Evolutionary conservation across 2,113 vertebrate species (phyloP).

Genomic region (Pelmatolapia mariae): DNA sequence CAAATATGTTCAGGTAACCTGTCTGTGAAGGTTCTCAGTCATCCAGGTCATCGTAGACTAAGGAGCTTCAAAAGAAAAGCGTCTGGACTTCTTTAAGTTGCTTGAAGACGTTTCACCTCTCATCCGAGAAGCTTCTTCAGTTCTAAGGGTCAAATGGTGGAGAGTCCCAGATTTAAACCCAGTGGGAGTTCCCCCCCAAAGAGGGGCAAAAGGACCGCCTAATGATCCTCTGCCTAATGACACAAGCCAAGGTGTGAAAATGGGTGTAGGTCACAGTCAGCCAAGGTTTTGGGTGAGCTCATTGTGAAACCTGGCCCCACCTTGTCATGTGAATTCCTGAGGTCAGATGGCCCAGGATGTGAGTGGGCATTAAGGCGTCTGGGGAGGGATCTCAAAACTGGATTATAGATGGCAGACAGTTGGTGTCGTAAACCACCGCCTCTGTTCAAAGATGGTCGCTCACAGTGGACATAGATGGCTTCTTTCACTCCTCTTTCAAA

Average conservation of each 20-base stretch:
- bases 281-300: too few relatives aligned
- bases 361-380: too few relatives aligned
- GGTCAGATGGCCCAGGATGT: too few relatives aligned
- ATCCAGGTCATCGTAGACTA: fast-evolving
- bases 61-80: fast-evolving
- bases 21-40: not conserved
- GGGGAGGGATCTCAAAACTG: too few relatives aligned
- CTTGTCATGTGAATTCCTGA: too few relatives aligned
- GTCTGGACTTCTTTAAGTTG: not conserved
- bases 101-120: not conserved
- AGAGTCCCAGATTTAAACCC: fast-evolving
- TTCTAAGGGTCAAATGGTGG: not conserved
- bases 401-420: too few relatives aligned
- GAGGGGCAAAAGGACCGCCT: fast-evolving
- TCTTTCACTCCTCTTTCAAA: too few relatives aligned
- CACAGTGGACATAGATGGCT: too few relatives aligned
- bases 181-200: fast-evolving
- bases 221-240: fast-evolving
- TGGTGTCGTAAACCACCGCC: too few relatives aligned
- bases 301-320: too few relatives aligned
- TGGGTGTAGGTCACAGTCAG: too few relatives aligned
- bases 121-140: fast-evolving
- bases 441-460: too few relatives aligned
- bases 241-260: not conserved
- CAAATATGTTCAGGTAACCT: not conserved